These are phyloP conservation scores for Mus pahari DNA, from an alignment of 2,113 vertebrate species.

Conservation along the genomic window DNA sequence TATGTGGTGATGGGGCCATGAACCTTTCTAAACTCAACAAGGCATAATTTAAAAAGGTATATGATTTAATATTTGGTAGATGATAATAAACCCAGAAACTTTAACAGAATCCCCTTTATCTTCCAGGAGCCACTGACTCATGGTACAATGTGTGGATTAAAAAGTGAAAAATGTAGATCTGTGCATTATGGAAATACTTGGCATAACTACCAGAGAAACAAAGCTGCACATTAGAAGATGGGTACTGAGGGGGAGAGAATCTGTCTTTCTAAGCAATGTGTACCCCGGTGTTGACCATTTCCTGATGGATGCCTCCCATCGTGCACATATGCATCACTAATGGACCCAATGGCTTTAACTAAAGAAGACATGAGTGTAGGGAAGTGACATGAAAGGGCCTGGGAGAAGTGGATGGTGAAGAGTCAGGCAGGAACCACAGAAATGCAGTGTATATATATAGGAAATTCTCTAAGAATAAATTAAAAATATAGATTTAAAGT, in stretches of 20 bases:
- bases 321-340: neutral
- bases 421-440: neutral
- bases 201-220: neutral
- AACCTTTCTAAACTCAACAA: conserved; percentile 6
- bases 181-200: neutral
- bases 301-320: no score
- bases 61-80: neutral
- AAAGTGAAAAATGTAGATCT: neutral
- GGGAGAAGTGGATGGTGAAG: neutral
- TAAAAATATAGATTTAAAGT: neutral
- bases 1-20: neutral
- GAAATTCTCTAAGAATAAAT: neutral
- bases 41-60: neutral
- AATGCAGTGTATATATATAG: neutral
- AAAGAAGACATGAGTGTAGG: neutral
- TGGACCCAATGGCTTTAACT: neutral
- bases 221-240: neutral
- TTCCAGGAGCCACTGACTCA: neutral
- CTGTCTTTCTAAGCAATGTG: neutral
- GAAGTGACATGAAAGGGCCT: neutral
- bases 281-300: neutral
- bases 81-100: neutral
- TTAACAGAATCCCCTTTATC: neutral
- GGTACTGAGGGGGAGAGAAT: neutral
- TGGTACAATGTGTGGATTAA: neutral